Conservation (phyloP, 2,797 vertebrate genomes). For the Pangasius macronema region DNA sequence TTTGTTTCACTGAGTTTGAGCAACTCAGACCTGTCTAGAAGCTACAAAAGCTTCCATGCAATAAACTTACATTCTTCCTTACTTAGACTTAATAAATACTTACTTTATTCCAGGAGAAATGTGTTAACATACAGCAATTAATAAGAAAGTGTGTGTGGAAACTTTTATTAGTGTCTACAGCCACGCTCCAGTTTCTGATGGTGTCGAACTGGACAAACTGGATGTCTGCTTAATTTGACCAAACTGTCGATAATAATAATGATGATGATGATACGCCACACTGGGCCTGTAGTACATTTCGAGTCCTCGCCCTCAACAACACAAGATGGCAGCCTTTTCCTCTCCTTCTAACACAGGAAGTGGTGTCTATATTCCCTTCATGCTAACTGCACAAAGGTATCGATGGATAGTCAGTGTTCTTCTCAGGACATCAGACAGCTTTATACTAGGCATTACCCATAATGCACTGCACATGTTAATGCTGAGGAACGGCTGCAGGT, state of each 20-base stretch:
- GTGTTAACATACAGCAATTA: too few species aligned
- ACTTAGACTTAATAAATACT: too few species aligned
- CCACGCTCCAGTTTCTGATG: too few species aligned
- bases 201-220: too few species aligned
- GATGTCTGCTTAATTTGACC: neutral
- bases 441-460: neutral
- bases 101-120: too few species aligned
- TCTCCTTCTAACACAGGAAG: neutral
- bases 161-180: too few species aligned
- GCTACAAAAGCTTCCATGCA: too few species aligned
- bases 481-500: neutral
- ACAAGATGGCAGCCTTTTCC: constrained; percentile 8
- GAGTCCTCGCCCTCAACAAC: neutral
- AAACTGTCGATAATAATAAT: neutral
- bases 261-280: neutral
- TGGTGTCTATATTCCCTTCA: neutral
- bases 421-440: neutral
- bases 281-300: neutral
- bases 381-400: neutral
- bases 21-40: neutral
- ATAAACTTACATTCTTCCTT: too few species aligned
- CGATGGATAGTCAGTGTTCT: too few species aligned
- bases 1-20: too few species aligned
- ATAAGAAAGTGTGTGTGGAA: too few species aligned
- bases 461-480: neutral